Base-by-base conservation (phyloP, 2,113 vertebrate genomes). In the Megaceryle maxima region DNA sequence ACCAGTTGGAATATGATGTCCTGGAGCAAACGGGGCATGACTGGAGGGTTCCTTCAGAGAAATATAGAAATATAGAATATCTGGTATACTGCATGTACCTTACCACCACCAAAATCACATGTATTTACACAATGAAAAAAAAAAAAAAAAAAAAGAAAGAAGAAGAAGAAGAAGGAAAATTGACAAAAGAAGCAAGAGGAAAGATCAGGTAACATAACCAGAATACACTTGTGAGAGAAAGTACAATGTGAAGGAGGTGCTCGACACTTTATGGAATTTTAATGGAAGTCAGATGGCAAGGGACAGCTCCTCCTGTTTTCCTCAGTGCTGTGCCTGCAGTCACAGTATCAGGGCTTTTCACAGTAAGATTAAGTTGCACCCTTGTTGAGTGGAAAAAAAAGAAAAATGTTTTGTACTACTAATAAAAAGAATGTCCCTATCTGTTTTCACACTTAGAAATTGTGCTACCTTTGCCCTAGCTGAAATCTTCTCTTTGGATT, bases 251-350 rank as follows among this genome's bases (percentile, higher is more conserved):
- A 77, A 83, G 28, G 13, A 73, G 16, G 8, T n/a, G 55, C 31
- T 86, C 50, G 59, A 26, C 9, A 25, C 18, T 72, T 64, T 2
- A 53, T 29, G 24, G 50, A 74, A 85, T 31, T 70, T 76, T 67
- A 76, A 6, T 11, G 22, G 28, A 83, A 73, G 16, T 31, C 33
- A 56, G 82, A 57, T 16, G 28, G 13, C 14, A 69, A 35, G 7
- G 25, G 15, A 64, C 17, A 50, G 7, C 13, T 75, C 37, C 5
- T 0, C 7, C 3, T 46, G 19, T 15, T 76, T 72, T 20, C 39
- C 24, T 50, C 14, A 24, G 17, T 26, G 16, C 16, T 1, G 0
- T n/a, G 20, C 8, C 21, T 41, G 19, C 4, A 53, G 48, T 24
- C 39, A 64, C n/a, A 26, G 25, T 5, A 31, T 5, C 24, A 43